phyloP scores from a whole-genome alignment of 1,140 invertebrate genomes.

The Pseudomyrmex dendroicus region DNA sequence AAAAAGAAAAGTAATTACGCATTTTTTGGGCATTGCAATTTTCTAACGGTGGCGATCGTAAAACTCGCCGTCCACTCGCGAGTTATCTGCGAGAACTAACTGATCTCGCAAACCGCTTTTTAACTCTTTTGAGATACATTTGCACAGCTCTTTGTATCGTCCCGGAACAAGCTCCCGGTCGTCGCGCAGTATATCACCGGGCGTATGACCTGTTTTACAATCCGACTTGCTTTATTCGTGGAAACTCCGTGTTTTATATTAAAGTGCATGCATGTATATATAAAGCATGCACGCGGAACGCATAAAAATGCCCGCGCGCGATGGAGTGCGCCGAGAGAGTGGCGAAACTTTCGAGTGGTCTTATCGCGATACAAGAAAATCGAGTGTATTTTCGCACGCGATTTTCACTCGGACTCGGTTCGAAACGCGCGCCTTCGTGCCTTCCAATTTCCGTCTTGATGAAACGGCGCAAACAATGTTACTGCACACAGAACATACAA shows the following conservation, averaged over 20 bases:
- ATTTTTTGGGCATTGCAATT: too few species aligned
- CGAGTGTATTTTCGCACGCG: not conserved
- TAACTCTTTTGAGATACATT: not conserved
- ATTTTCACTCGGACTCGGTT: slow-evolving; percentile 7
- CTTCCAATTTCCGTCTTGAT: slow-evolving; percentile 21
- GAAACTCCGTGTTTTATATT: slow-evolving; percentile 29
- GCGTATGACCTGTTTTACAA: slow-evolving; percentile 9
- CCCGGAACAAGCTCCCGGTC: not conserved
- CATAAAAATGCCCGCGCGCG: slow-evolving; percentile 25
- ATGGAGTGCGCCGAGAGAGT: slow-evolving; percentile 6
- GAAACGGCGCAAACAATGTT: slow-evolving; percentile 19
- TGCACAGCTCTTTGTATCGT: not conserved
- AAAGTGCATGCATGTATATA: slow-evolving; percentile 32
- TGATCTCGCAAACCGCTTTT: not conserved
- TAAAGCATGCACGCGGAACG: not conserved
- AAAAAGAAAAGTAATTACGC: too few species aligned
- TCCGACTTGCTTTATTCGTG: slow-evolving; percentile 30
- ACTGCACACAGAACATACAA: not conserved
- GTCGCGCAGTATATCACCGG: not conserved
- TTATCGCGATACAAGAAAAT: slow-evolving; percentile 9
- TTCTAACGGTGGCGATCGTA: too few species aligned
- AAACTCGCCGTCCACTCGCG: too few species aligned
- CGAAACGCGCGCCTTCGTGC: not conserved
- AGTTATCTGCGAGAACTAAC: too few species aligned
- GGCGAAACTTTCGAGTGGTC: slow-evolving; percentile 1